Evolutionary conservation across 2,888 invertebrate species (phyloP), one percentile per base, ranked within the genome.

Genomic region (Synanthedon tipuliformis): DNA sequence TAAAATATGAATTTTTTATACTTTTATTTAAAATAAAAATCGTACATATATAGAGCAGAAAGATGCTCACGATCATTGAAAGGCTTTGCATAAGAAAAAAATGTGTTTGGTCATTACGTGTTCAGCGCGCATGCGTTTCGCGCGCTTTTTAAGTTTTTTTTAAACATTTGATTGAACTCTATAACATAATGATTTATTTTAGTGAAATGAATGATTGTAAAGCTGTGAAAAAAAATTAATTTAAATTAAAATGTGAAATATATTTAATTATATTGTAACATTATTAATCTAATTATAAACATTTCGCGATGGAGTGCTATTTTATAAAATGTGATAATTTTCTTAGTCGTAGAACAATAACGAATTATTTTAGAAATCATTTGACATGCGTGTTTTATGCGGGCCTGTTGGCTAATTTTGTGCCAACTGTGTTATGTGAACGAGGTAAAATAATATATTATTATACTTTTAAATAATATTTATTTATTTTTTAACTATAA

Each of bases 71-170:
- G 68, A 71, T 66, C 53, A 58, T 63, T 59, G 63, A 62, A 62
- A 61, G 73, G 65, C 59, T 55, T 51, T 54, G 58, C 56, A 54
- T 61, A 66, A 72, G 74, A 77, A 76, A 72, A 75, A 77, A 76
- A 71, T 68, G 58, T 53, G 54, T 56, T 66, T 55, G 65, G 73
- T 75, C 80, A 81, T 78, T 78, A 73, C 74, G 73, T 71, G 70
- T 64, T 68, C 62, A 63, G 62, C 69, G 77, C 80, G 80, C 81
- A 78, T 73, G 80, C 75, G 70, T 66, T 61, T 69, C 76, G 79
- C 81, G 80, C 73, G 71, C 69, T 71, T 72, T 69, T 72, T 64
- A 49, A 49, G 49, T 23, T 23, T 23, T 23, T 23, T 34, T 34
- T 34, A 34, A 34, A n/a, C n/a, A n/a, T 34, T 34, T 8, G 8